Conservation (phyloP, 1,140 invertebrate genomes). For the Drosophila novamexicana region DNA sequence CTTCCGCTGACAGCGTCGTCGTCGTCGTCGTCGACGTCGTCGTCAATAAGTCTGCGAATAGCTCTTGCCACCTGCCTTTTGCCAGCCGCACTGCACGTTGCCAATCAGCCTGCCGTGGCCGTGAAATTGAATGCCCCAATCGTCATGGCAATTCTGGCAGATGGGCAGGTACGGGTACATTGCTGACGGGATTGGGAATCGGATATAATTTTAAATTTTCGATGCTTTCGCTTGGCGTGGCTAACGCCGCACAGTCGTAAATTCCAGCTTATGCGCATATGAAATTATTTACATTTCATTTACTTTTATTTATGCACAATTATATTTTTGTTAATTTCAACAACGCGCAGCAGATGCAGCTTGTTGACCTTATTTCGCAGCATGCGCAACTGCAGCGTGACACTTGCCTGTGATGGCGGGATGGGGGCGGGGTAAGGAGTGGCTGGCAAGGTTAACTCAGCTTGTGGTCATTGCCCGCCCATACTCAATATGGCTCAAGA, state of each 20-base stretch:
- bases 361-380: conserved; percentile 67
- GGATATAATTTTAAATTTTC: conserved; percentile 10
- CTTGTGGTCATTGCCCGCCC: conserved; percentile 63
- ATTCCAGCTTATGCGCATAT: conserved; percentile 50
- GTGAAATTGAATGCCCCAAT: conserved; percentile 16
- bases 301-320: conserved; percentile 48
- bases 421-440: background rate
- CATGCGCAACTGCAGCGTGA: conserved; percentile 31
- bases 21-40: background rate
- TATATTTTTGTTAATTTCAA: conserved; percentile 56
- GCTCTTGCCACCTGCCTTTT: background rate
- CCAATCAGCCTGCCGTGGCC: background rate
- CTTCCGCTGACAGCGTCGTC: conserved; percentile 40
- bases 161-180: background rate
- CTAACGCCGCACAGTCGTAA: conserved; percentile 26
- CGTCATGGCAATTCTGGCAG: background rate
- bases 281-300: conserved; percentile 54
- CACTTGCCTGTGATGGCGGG: conserved; percentile 21
- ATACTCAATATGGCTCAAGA: no score
- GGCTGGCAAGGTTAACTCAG: conserved; percentile 35
- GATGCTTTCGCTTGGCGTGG: conserved; percentile 41
- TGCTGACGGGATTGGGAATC: background rate
- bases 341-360: conserved; percentile 7
- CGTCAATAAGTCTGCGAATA: conserved; percentile 63
- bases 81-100: background rate